Base-by-base conservation (phyloP, 2,797 vertebrate species). In the Malurus leucopterus region DNA sequence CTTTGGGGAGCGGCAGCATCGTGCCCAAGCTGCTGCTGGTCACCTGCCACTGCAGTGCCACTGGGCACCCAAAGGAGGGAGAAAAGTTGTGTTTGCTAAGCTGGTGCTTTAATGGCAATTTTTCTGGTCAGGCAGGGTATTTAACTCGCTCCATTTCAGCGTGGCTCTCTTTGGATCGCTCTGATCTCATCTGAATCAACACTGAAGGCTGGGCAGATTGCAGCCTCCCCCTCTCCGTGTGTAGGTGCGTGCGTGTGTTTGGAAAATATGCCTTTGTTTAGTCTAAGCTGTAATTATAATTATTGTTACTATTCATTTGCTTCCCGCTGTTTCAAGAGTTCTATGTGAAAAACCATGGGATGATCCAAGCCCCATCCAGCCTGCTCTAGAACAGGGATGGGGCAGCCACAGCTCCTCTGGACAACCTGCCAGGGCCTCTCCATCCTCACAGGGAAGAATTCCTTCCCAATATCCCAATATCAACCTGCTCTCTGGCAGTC, bases 1-100 rank as follows among this genome's bases (percentile, higher is more conserved):
- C 76, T 88, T 4, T 0, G 1, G 43, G 24, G 36, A 63, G 4
- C 0, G 1, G 4, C 68, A 21, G 44, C 55, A 5, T 12, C 1
- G 1, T 41, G 71, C 53, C 9, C 16, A 36, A 27, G 67, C 18
- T 64, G 71, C 30, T 0, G 1, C 80, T 5, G 59, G 34, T 29
- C 26, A 3, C 29, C 73, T 65, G 69, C 62, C 64, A 6, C 51
- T 0, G 11, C 5, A 4, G 15, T 13, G 62, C 4, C 6, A 26
- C 27, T 7, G 36, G 62, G 59, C 43, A 27, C 8, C 20, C 26
- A 26, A 11, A 54, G 22, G 53, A 17, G 13, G n/a, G 47, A 12
- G 11, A 20, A 10, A 63, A 46, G 54, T 36, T 2, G 1, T 4
- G 0, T 30, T 72, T 18, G 12, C 71, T 38, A 14, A 13, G 36